Evolutionary conservation across 2,888 invertebrate genomes (phyloP), one percentile per base, ranked within the genome.

Genomic region (Lomographa bimaculata): DNA sequence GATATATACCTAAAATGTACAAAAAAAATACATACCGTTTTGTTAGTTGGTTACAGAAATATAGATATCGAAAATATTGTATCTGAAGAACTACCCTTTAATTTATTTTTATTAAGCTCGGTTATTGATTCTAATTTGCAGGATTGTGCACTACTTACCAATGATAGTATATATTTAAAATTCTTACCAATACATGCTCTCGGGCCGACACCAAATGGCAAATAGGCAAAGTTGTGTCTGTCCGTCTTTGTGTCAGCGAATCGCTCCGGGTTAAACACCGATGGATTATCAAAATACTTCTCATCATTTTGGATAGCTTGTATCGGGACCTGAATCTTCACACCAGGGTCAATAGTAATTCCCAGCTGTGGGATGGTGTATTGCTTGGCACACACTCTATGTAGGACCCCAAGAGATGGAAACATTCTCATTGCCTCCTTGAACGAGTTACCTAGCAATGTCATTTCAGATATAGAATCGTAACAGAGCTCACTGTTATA

Each of bases 181-280:
- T n/a, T 14, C 71, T 65, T 36, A 82, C 82, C 82, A 11, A 79
- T 67, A 33, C 82, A 82, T 21, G 64, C 64, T 33, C 82, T 62
- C 1, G 80, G 74, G 20, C 82, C 82, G 27, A 64, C 65, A 9
- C 82, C 82, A 40, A 81, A 81, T 0, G 82, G 80, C 29, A 81
- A 9, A 30, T 74, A 82, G 0, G 64, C 42, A 37, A 60, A 75
- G 17, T 65, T 71, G 4, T 60, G 51, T 3, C 51, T 46, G 1
- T 48, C 52, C 1, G 33, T 23, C 10, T 54, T 52, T 1, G 58
- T 45, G 0, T 60, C 49, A 1, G 43, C 40, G 38, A 82, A 81
- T 37, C 82, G 61, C 4, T 72, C 71, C 0, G 79, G 80, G 0
- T 46, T 37, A 24, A 75, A 82, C 32, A 73, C 55, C 1, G 53